These are phyloP conservation scores for Plumapathes pennacea DNA, from an alignment of 92 coral and sea anemone genomes.

Conservation along the genomic window DNA sequence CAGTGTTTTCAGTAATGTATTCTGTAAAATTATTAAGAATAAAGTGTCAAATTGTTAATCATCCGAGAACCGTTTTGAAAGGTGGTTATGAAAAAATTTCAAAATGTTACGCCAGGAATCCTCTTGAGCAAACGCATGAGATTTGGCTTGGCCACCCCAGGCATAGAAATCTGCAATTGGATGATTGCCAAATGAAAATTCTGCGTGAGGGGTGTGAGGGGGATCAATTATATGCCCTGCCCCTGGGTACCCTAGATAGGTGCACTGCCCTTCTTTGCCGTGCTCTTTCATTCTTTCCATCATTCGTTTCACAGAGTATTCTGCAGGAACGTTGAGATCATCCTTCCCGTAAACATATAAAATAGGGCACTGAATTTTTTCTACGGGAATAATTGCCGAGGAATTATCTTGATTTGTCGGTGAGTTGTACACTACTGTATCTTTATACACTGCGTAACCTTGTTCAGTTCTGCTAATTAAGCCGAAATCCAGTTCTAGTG, in stretches of 20 bases:
- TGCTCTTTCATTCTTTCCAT: conserved; percentile 26
- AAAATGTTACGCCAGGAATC: conserved; percentile 57
- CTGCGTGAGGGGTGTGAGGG: conserved; percentile 45
- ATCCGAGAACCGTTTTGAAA: too few species aligned
- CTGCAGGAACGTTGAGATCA: conserved; percentile 17
- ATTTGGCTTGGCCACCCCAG: conserved; percentile 63
- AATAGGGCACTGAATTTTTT: conserved; percentile 44
- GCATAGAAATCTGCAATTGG: not conserved
- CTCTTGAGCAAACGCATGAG: conserved; percentile 59
- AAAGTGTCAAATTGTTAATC: too few species aligned
- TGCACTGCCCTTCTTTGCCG: conserved; percentile 46
- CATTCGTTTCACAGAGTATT: conserved; percentile 21
- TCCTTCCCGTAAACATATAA: conserved; percentile 45
- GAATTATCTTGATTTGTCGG: conserved; percentile 16
- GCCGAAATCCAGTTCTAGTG: not conserved
- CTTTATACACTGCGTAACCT: conserved; percentile 1
- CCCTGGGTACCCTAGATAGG: conserved; percentile 48
- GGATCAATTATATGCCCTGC: conserved; percentile 78
- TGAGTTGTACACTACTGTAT: too few species aligned
- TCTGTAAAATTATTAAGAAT: too few species aligned
- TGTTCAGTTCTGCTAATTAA: not conserved
- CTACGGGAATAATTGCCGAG: conserved; percentile 43
- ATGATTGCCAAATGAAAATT: conserved; percentile 18
- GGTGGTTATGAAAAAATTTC: conserved; percentile 29
- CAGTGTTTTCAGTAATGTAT: too few species aligned